phyloP scores from a whole-genome alignment of 2,797 vertebrate genomes.

The Sebastes cheni region DNA sequence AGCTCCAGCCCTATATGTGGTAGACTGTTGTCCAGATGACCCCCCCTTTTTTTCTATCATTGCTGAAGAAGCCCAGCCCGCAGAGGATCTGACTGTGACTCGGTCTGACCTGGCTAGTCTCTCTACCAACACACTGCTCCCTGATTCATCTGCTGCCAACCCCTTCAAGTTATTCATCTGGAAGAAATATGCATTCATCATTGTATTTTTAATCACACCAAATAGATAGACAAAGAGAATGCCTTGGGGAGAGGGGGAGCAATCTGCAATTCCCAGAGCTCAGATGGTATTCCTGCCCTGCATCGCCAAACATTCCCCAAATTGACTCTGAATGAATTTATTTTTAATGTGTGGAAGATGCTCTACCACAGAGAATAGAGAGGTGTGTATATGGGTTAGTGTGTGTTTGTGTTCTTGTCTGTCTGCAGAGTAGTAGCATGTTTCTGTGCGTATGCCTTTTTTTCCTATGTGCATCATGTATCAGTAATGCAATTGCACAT shows the following conservation, averaged over 20 bases:
- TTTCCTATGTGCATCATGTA: slow-evolving; percentile 15
- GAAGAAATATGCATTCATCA: slow-evolving; percentile 87
- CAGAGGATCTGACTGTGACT: slow-evolving; percentile 72
- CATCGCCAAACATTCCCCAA: slow-evolving; percentile 84
- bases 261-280: slow-evolving; percentile 84
- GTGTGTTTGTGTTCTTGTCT: slow-evolving; percentile 29
- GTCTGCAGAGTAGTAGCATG: slow-evolving; percentile 9
- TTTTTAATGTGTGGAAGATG: slow-evolving; percentile 84
- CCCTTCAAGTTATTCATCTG: slow-evolving; percentile 87
- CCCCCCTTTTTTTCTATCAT: slow-evolving; percentile 10
- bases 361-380: slow-evolving; percentile 71
- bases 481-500: slow-evolving; percentile 17
- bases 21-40: slow-evolving; percentile 73
- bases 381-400: slow-evolving; percentile 31
- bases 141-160: slow-evolving; percentile 84
- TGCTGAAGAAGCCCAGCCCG: slow-evolving; percentile 70
- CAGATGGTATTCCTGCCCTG: slow-evolving; percentile 83
- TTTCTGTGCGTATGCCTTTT: slow-evolving; percentile 24
- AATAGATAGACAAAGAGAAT: slow-evolving; percentile 87
- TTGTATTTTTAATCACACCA: slow-evolving; percentile 90
- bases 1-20: slow-evolving; percentile 43
- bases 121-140: slow-evolving; percentile 76
- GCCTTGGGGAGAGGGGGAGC: slow-evolving; percentile 79
- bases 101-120: slow-evolving; percentile 76
- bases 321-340: slow-evolving; percentile 88